phyloP scores from a whole-genome alignment of 2,797 vertebrate species.

The Psittacula derbiana region DNA sequence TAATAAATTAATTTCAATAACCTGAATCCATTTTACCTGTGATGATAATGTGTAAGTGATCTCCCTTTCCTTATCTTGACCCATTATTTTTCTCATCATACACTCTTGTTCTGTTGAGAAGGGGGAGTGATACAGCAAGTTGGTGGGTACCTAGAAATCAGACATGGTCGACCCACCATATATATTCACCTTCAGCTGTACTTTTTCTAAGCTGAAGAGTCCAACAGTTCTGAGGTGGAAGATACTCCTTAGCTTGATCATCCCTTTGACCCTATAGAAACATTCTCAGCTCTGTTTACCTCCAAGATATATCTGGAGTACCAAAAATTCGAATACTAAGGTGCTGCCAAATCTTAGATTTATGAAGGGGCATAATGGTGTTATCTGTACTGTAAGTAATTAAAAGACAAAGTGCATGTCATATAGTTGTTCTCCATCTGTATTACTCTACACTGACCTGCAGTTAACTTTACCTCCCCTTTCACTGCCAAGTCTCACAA shows the following conservation, averaged over 20 bases:
- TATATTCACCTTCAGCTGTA: neutral
- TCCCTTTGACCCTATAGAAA: neutral
- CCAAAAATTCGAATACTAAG: neutral
- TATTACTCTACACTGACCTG: neutral
- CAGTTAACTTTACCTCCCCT: neutral
- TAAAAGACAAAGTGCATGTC: neutral
- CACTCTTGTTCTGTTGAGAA: neutral
- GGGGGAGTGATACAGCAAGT: neutral
- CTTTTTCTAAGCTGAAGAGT: neutral
- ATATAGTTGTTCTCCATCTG: neutral
- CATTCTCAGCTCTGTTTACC: neutral
- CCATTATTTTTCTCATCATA: neutral
- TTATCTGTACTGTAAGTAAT: neutral
- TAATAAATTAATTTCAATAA: neutral
- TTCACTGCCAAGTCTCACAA: neutral
- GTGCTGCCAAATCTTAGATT: neutral
- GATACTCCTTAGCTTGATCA: neutral
- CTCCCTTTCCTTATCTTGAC: neutral
- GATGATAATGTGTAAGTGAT: neutral
- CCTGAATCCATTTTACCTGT: neutral
- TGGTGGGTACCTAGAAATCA: neutral
- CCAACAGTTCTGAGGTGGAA: neutral
- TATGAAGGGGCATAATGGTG: neutral
- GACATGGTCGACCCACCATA: neutral
- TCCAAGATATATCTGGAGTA: neutral